Base-by-base conservation (phyloP, 53 echinoderm and acorn worm genomes). In the Apostichopus leukothele region DNA sequence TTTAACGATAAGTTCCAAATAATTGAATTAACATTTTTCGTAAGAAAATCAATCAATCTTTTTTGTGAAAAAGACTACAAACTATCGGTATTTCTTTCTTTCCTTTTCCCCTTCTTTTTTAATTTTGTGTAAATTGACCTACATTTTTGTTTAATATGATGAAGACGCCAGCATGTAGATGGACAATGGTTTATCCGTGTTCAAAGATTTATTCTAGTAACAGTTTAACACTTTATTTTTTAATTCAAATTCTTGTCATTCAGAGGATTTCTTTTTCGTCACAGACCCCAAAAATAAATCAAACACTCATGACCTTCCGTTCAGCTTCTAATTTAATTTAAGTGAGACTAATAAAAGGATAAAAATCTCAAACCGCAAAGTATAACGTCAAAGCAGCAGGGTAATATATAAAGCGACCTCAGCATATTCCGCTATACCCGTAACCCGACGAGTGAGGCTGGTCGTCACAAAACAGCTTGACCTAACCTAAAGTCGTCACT, bases 401-500 rank as follows among this genome's bases (percentile, higher is more conserved):
- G 63, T 14, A 61, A 61, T 61, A 5, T 61, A 61, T 61, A 61
- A 12, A 7, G 63, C 10, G 63, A 61, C 63, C 63, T 12, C 14
- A 61, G 14, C 10, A 6, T 61, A 61, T 61, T 61, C 14, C 14
- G 63, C 63, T 25, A 25, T 25, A 25, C 14, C 63, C 11, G 14
- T 61, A 14, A 61, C 63, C 63, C 14, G 63, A 61, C 63, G 9
- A 25, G 25, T 25, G 25, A 25, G 25, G 25, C 25, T 25, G n/a
- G 11, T 78, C 50, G 78, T 78, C 78, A 78, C 78, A 7, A 52
- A 78, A 51, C 78, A 78, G 51, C 78, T 14, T 52, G 78, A 78
- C 78, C 78, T 78, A 10, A 61, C 14, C 11, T 25, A 25, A 25
- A 25, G 25, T 25, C 63, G 14, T 61, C 63, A 10, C 10, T 61